Evolutionary conservation across 2,888 invertebrate species (phyloP), one percentile per base, ranked within the genome.

Genomic region (Sycophila texana): DNA sequence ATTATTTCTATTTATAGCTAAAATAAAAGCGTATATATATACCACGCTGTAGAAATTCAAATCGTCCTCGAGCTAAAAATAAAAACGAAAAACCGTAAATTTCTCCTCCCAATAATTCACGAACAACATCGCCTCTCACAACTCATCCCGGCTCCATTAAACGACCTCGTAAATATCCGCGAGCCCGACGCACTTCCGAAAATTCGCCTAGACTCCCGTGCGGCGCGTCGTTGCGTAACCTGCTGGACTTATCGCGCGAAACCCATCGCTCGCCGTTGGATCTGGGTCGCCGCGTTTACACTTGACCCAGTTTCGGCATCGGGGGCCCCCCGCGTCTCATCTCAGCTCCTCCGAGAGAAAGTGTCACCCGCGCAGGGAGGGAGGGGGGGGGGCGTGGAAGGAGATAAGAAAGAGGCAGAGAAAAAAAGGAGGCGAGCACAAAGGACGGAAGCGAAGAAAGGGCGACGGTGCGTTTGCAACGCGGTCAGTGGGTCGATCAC

Each of bases 401-500:
- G 58, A 58, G 2, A 26, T 16, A 26, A 70, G 58, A 71, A 47
- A 71, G 16, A 58, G 47, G n/a, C n/a, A 60, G 47, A 39, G n/a
- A 13, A 47, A 55, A 22, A 57, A 60, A 58, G 58, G 49, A 49
- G 22, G 49, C 20, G 39, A 58, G 70, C 55, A 78, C 73, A 74
- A 78, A 73, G 67, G 65, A 78, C 78, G 78, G 72, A 68, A 67
- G 55, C 57, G 61, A 16, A 10, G 51, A 22, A 53, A n/a, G 60
- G 47, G 26, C 2, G 61, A 18, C 61, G 47, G 47, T 66, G 70
- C 30, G 26, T 53, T 47, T 47, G 88, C 87, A 89, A 89, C 85
- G 88, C 87, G 89, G 89, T 89, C 86, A 89, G 88, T 89, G 79
- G 89, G 86, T 86, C 88, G 87, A 74, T 74, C 67, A 16, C 22